Base-by-base conservation (phyloP, 2,113 vertebrate species). In the Pipa parva region DNA sequence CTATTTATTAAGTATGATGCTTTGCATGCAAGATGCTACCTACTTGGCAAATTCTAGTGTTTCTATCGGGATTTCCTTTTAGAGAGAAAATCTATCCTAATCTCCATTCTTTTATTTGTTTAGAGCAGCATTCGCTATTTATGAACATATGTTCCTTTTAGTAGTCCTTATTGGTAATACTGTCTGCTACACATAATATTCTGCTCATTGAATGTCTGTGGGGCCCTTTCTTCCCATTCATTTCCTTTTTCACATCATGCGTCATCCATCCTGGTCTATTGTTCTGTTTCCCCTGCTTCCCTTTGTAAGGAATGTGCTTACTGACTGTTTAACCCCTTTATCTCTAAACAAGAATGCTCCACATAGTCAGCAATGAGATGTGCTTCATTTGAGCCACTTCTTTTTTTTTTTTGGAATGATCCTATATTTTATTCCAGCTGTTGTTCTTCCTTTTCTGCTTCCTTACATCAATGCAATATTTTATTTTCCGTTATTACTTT, bases 211-310 rank as follows among this genome's bases (percentile, higher is more conserved):
- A 51, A 51, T 59, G 65, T 51, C 65, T 68, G 36, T 17, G 21
- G 24, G 50, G 31, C 65, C 46, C 65, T 68, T 59, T 68, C 65
- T 69, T 61, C 49, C 28, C 49, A 54, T 54, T 54, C 31, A 61
- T 69, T 69, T 69, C 66, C 66, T 69, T 59, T 68, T 49, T 54
- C 66, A 28, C 57, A 61, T 69, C 66, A 69, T 69, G 66, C 66
- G 66, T 69, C 66, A 69, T 69, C 66, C 66, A 69, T 69, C 66
- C 66, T 42, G 49, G 66, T 24, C 66, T 61, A 69, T 69, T 69
- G 66, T 69, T 69, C 66, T 69, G 48, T 54, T 69, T 69, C 66
- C 66, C 58, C 66, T 51, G 49, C 31, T 69, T 69, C 66, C 66
- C 61, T 54, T 54, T 52, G 15, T 37, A 28, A 69, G 58, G 66